Evolutionary conservation across 2,888 invertebrate genomes (phyloP), one percentile per base, ranked within the genome.

Genomic region (Halictus ligatus): DNA sequence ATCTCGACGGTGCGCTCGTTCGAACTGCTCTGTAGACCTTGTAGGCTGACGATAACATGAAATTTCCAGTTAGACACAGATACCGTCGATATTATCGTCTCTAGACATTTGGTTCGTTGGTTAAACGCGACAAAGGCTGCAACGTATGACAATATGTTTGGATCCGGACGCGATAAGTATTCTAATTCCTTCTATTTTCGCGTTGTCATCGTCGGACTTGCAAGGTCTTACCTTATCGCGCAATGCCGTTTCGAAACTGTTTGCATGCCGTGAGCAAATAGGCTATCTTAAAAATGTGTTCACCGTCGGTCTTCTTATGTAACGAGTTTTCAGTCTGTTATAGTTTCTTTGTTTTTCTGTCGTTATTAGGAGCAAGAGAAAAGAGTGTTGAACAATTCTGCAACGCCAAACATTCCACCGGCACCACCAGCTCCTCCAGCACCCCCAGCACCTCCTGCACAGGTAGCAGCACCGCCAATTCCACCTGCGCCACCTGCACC

Each of bases 331-430:
- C 1, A n/a, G 0, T n/a, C 6, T 40, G n/a, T n/a, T 21, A n/a
- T n/a, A 10, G n/a, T 58, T 58, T 10, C 13, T 43, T 21, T 43
- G 21, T n/a, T 71, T 40, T 71, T n/a, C 35, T 73, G 5, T 50
- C 29, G 7, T 35, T 29, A 84, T 21, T 83, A 94, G 94, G 94
- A 94, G 54, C 94, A 93, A 80, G 93, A 93, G 58, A 94, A 93
- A 79, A 90, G 93, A 43, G 86, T 89, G n/a, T 75, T 89, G 58
- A 93, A 93, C 78, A 86, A 83, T 10, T 50, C 84, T 48, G 21
- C 80, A 5, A 12, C 78, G 12, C 18, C 77, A 13, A 69, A 46
- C 2, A 64, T 84, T 10, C 73, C 80, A 12, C 75, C 88, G 3
- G 69, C 85, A 54, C 77, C 89, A 2, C 86, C 88, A 46, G 88